Evolutionary conservation across 1,140 invertebrate genomes (phyloP).

Genomic region (Amphibalanus amphitrite): DNA sequence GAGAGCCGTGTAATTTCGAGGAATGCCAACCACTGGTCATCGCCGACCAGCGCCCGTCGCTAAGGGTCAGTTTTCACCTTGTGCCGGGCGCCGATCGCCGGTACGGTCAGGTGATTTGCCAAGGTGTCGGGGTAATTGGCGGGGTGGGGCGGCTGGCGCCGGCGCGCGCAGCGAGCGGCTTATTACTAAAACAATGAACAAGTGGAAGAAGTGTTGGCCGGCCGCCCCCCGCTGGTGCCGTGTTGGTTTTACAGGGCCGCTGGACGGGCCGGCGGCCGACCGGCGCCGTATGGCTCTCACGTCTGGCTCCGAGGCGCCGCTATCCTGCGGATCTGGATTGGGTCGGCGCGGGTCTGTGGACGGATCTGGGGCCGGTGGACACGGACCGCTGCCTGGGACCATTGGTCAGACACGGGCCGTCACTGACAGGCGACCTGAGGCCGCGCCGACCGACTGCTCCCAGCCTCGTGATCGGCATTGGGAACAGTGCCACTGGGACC

Average conservation of each 20-base stretch:
- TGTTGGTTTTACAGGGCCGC: constrained; percentile 1
- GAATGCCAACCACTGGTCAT: neutral
- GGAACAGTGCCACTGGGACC: too few species aligned
- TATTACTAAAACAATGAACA: constrained; percentile 3
- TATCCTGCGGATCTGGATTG: neutral
- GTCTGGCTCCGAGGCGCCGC: neutral
- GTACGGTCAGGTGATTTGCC: neutral
- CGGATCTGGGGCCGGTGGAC: neutral
- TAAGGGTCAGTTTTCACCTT: neutral
- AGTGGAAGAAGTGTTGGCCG: neutral
- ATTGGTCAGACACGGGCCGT: too few species aligned
- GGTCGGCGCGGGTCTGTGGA: too few species aligned
- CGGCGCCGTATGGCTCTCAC: neutral
- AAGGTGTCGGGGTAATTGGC: constrained; percentile 1
- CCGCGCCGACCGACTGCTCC: too few species aligned
- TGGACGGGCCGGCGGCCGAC: too few species aligned
- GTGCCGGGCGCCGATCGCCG: too few species aligned
- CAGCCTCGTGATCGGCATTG: too few species aligned
- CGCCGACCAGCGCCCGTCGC: neutral
- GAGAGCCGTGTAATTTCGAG: neutral
- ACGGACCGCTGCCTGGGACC: too few species aligned
- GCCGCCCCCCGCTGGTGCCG: neutral
- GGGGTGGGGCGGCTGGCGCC: neutral
- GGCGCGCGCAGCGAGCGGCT: neutral
- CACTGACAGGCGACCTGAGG: too few species aligned